Evolutionary conservation across 2,888 invertebrate genomes (phyloP).

Genomic region (Clanis bilineata): DNA sequence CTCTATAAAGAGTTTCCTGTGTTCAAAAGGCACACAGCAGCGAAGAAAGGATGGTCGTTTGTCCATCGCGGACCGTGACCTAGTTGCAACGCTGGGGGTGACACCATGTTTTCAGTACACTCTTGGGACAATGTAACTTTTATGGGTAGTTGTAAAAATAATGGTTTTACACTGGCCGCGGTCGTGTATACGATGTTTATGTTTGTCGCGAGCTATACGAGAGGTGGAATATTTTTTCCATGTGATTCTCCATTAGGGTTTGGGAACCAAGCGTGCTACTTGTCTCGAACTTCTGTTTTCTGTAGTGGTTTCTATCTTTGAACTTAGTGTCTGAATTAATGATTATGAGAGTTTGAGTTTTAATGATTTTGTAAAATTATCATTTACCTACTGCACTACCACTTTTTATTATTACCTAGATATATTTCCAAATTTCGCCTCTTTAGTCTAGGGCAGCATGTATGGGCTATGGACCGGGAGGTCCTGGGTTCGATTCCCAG

Average conservation of each 20-base stretch:
- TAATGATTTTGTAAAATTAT: no score
- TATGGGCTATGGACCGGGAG: no score
- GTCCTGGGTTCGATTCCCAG: no score
- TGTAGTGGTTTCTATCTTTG: background rate
- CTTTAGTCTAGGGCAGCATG: no score
- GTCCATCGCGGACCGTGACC: constrained; percentile 66
- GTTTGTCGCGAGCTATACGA: constrained; percentile 16
- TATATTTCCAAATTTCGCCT: no score
- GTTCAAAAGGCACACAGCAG: background rate
- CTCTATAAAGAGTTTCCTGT: background rate
- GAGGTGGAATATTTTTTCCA: background rate
- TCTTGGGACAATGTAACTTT: constrained; percentile 45
- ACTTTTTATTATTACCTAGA: no score
- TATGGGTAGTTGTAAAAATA: constrained; percentile 51
- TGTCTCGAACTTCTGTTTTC: background rate
- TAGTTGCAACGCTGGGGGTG: constrained; percentile 42
- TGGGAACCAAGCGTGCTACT: background rate
- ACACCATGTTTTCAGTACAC: constrained; percentile 54
- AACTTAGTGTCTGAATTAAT: background rate
- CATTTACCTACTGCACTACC: no score
- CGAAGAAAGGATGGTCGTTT: constrained; percentile 30
- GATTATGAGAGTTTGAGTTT: background rate
- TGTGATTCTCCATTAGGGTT: background rate
- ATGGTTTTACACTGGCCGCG: constrained; percentile 20
- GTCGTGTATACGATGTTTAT: constrained; percentile 21